Percentiles rank a stretch among this genome's conserved stretches.
phyloP scores from a whole-genome alignment of 2,113 vertebrate species.

The Oreochromis aureus region DNA sequence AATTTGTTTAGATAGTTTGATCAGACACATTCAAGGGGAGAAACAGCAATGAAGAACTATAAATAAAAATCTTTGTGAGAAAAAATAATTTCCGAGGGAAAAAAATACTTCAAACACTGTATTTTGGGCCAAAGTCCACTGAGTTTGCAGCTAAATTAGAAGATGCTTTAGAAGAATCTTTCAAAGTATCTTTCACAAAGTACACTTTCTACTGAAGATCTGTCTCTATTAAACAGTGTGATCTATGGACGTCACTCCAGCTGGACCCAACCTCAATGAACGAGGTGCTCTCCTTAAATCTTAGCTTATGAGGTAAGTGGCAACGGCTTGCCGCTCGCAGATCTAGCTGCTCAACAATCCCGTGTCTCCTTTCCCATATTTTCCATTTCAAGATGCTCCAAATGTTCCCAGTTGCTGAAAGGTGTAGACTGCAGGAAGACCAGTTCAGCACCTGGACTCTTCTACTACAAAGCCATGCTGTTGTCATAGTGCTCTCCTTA shows the following conservation, averaged over 20 bases:
- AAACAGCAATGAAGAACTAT: background rate
- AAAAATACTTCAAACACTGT: background rate
- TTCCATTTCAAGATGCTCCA: background rate
- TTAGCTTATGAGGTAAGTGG: too few species aligned
- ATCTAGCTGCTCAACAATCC: background rate
- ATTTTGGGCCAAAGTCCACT: background rate
- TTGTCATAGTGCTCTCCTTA: background rate
- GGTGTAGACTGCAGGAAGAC: background rate
- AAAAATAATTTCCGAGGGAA: accelerated
- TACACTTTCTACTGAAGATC: background rate
- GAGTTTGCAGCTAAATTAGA: background rate
- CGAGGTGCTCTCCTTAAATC: background rate
- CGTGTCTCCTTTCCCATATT: background rate
- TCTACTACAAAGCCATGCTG: background rate
- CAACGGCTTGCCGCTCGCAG: too few species aligned
- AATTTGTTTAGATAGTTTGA: background rate
- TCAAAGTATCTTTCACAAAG: background rate
- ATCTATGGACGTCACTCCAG: background rate
- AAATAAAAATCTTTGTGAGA: background rate
- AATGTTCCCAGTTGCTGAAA: background rate
- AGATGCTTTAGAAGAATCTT: background rate
- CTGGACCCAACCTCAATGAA: background rate
- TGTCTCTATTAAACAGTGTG: background rate
- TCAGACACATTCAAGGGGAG: background rate
- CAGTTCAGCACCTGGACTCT: background rate